A percentile compares a stretch with the other conserved stretches of the same genome.
These are phyloP conservation scores for Gopherus flavomarginatus DNA, from an alignment of 2,113 vertebrate genomes.

Conservation along the genomic window DNA sequence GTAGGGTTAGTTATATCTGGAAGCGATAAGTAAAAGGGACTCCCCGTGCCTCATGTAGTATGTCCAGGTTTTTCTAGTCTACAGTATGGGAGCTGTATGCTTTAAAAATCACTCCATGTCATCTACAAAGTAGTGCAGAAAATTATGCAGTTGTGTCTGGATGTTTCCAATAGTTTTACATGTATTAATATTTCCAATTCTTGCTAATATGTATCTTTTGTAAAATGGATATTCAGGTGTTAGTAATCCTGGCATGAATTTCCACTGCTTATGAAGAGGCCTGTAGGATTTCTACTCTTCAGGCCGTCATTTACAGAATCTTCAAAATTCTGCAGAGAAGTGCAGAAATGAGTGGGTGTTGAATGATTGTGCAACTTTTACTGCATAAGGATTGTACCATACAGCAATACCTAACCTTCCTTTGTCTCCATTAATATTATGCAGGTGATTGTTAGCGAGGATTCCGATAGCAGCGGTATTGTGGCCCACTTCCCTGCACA, in stretches of 20 bases:
- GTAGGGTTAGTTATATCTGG: neutral
- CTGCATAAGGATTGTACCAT: neutral
- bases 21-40: neutral
- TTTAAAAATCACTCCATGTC: neutral
- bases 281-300: neutral
- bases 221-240: rapidly evolving
- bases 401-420: neutral
- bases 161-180: neutral
- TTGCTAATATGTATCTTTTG: rapidly evolving
- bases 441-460: slow-evolving; percentile 96
- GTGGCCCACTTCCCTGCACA: slow-evolving; percentile 98
- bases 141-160: neutral
- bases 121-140: neutral
- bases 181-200: rapidly evolving
- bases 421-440: neutral
- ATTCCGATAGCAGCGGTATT: slow-evolving; percentile 94
- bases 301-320: neutral
- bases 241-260: rapidly evolving
- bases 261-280: neutral
- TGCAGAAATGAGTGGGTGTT: neutral
- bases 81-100: neutral
- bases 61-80: neutral
- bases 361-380: neutral
- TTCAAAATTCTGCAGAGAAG: neutral
- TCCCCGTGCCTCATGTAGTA: neutral